phyloP scores from a whole-genome alignment of 1,140 invertebrate species.

The Zelostemma sp. region DNA sequence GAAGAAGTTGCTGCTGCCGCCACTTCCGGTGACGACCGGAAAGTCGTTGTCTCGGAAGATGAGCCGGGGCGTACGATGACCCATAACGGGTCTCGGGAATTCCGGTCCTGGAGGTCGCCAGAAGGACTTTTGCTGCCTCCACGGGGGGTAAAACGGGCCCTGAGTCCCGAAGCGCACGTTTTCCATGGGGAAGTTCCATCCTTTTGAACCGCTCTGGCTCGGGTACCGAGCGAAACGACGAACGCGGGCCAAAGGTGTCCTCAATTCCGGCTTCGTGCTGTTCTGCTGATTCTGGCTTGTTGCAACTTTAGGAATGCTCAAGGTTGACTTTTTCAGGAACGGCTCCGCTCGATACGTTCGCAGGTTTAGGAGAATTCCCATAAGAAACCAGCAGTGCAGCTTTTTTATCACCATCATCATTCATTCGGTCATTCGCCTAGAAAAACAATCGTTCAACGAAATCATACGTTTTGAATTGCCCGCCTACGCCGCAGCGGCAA shows the following conservation, averaged over 20 bases:
- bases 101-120: conserved; percentile 57
- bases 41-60: conserved; percentile 70
- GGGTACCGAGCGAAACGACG: conserved; percentile 57
- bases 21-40: conserved; percentile 51
- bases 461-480: neutral
- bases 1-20: conserved; percentile 57
- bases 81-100: conserved; percentile 66
- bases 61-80: conserved; percentile 68
- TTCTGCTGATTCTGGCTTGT: neutral
- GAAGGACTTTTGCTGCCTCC: conserved; percentile 63
- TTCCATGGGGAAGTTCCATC: conserved; percentile 48
- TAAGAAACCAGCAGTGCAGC: conserved; percentile 57
- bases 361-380: conserved; percentile 53
- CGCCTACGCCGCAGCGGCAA: no score
- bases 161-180: conserved; percentile 42
- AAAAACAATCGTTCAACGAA: neutral
- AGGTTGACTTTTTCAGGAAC: conserved; percentile 15
- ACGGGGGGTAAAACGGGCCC: conserved; percentile 41
- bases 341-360: conserved; percentile 34
- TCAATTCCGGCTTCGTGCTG: conserved; percentile 13
- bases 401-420: conserved; percentile 58
- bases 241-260: conserved; percentile 30
- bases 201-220: conserved; percentile 44
- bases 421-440: conserved; percentile 34
- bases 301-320: neutral